Evolutionary conservation across 2,888 invertebrate species (phyloP), one percentile per base, ranked within the genome.

Genomic region (Dicranocentrus wangi): DNA sequence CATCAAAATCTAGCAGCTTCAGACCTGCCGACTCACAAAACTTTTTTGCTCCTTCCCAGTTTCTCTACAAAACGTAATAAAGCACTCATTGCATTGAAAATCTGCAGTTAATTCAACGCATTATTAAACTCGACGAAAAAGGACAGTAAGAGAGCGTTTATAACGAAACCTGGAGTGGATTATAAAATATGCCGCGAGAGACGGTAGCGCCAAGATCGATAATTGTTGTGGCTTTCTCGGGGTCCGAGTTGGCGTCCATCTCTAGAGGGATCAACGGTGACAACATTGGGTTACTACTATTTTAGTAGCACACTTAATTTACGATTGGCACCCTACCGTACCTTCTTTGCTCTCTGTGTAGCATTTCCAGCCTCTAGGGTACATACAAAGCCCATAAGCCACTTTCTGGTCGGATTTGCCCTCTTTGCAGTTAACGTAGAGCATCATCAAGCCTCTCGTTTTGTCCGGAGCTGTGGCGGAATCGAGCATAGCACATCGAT

Each of bases 111-210:
- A 39, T 5, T 39, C 7, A 13, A 8, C 13, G 13, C 5, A 39
- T 39, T 39, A 39, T 8, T 8, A 5, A 8, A 39, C 39, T 39
- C 39, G 7, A 39, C 13, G 39, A 5, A 39, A 8, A 39, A 13
- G 13, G 13, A 13, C 39, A 39, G 5, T n/a, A n/a, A 51, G 2
- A 55, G 19, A n/a, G n/a, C n/a, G n/a, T n/a, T n/a, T n/a, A n/a
- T n/a, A n/a, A n/a, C n/a, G n/a, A n/a, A n/a, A 77, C 77, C 42
- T 77, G 77, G 21, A 70, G 19, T 1, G 77, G 77, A 63, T 63
- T 51, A 42, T 63, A 70, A 32, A 76, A 69, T 17, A 76, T 47
- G 17, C 60, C 32, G 2, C 76, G 58, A 15, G 43, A 69, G 0
- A 32, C 13, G 1, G 69, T 61, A 0, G 39, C 32, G 3, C 61